phyloP scores from a whole-genome alignment of 37 sponge, comb jelly and placozoan species.

The Diacarnus erythraeanus region DNA sequence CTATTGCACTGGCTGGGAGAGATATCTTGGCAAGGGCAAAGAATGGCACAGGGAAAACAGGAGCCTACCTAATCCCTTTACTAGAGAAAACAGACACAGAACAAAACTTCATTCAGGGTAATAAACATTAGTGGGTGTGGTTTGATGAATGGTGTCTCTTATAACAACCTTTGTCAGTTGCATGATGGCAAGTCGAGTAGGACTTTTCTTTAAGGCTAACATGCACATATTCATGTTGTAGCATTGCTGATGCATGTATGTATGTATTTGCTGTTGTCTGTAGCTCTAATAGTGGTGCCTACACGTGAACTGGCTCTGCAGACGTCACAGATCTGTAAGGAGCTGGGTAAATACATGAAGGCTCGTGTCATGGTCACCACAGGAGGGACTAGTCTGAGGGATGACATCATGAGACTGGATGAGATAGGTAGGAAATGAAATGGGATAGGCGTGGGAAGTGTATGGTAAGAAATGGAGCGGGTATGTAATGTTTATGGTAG shows the following conservation, averaged over 20 bases:
- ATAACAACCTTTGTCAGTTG: not conserved
- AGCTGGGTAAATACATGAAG: constrained; percentile 89
- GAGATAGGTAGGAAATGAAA: constrained; percentile 57
- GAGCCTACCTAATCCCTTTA: constrained; percentile 96
- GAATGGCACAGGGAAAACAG: constrained; percentile 99
- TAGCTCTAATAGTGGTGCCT: constrained; percentile 93
- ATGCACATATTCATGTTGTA: no score
- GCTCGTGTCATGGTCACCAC: constrained; percentile 96
- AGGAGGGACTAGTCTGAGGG: constrained; percentile 92
- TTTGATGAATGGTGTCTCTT: not conserved
- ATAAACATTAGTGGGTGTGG: not conserved
- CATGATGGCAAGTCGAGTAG: not conserved
- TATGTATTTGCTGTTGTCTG: not conserved
- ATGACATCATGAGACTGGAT: constrained; percentile 97
- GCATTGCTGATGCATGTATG: no score
- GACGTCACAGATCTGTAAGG: constrained; percentile 94
- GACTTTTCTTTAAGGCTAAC: not conserved
- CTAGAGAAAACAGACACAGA: constrained; percentile 85
- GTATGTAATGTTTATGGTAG: no score
- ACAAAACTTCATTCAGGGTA: constrained; percentile 79
- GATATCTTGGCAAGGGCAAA: constrained; percentile 95
- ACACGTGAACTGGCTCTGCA: constrained; percentile 97
- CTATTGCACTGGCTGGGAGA: constrained; percentile 85
- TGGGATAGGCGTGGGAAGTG: no score
- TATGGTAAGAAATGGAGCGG: no score